Conservation (phyloP, 2,888 invertebrate genomes). For the Osedax frankpressi region DNA sequence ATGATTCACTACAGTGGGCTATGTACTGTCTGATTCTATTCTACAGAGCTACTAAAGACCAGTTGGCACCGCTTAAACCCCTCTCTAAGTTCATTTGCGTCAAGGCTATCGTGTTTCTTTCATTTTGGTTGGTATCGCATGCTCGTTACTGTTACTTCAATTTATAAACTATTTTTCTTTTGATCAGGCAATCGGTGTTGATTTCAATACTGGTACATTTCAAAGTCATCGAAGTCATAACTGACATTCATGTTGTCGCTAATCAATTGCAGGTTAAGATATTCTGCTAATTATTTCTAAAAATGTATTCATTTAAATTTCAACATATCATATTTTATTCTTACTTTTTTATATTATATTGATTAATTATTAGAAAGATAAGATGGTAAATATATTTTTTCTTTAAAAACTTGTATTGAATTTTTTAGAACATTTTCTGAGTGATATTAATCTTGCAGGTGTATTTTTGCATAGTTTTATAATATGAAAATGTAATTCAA, state of each 20-base stretch:
- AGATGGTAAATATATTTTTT: too few relatives aligned
- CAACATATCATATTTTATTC: too few relatives aligned
- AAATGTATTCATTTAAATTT: too few relatives aligned
- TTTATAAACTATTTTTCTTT: slow-evolving; percentile 8
- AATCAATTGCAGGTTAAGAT: slow-evolving; percentile 74
- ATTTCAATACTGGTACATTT: slow-evolving; percentile 74
- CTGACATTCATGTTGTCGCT: slow-evolving; percentile 60
- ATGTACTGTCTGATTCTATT: slow-evolving; percentile 92
- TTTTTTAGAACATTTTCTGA: too few relatives aligned
- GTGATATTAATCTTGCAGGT: too few relatives aligned
- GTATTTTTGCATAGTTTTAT: too few relatives aligned
- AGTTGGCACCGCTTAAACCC: slow-evolving; percentile 80
- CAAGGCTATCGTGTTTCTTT: slow-evolving; percentile 91
- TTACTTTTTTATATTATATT: too few relatives aligned
- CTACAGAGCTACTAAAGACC: slow-evolving; percentile 73
- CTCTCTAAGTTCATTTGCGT: slow-evolving; percentile 89
- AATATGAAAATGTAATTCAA: too few relatives aligned
- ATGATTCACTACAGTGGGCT: slow-evolving; percentile 50
- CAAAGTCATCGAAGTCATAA: slow-evolving; percentile 62
- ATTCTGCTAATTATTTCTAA: too few relatives aligned
- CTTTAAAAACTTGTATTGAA: too few relatives aligned
- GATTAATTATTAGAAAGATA: too few relatives aligned
- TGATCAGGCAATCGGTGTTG: slow-evolving; percentile 73
- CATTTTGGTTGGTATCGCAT: slow-evolving; percentile 71
- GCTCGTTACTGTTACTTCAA: neutral